Evolutionary conservation across 1,140 invertebrate species (phyloP), one percentile per base, ranked within the genome.

Genomic region (Halictus rubicundus): DNA sequence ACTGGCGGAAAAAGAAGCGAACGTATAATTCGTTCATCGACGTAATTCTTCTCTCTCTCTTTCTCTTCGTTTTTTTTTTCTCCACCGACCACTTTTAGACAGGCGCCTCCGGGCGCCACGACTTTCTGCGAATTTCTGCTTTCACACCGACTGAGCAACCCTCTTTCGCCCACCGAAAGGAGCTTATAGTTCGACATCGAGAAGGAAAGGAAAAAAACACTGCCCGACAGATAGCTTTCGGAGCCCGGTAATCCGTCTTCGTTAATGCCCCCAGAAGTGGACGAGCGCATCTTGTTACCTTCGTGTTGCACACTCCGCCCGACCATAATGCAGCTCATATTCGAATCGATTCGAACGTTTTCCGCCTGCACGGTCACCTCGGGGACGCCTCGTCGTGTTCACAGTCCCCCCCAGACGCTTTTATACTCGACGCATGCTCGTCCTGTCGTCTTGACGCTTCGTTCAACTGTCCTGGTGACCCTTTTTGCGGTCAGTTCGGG

Each of bases 1-100:
- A 39, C 52, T 71, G 63, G n/a, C 25, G 71, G 52, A 75, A 80
- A 84, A 88, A 86, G 71, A 82, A 80, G 49, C 73, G n/a, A 23
- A 12, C 54, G 74, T 81, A 74, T 84, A 78, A 86, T 88, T 84
- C 79, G 78, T 68, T 83, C 81, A 78, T 87, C 59, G 80, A 70
- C 64, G 46, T 63, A 77, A 81, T 52, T 68, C 76, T 46, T 46
- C 42, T 46, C 42, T 46, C 42, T 46, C 10, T 46, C 9, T 46
- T 83, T 78, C 69, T 73, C 68, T 78, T 73, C 74, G 12, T 65
- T 69, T 68, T 78, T 77, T 78, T 69, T 68, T 78, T 77, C 75
- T 14, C 59, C 16, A 54, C 52, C 42, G 59, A 57, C 39, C 39
- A 42, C 39, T 37, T 81, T 85, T 49, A 84, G 37, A 60, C 42